A percentile compares a stretch with the other conserved stretches of the same genome.
These are phyloP conservation scores for Gonatopus flavifemur DNA, from an alignment of 1,140 invertebrate species.

Conservation along the genomic window DNA sequence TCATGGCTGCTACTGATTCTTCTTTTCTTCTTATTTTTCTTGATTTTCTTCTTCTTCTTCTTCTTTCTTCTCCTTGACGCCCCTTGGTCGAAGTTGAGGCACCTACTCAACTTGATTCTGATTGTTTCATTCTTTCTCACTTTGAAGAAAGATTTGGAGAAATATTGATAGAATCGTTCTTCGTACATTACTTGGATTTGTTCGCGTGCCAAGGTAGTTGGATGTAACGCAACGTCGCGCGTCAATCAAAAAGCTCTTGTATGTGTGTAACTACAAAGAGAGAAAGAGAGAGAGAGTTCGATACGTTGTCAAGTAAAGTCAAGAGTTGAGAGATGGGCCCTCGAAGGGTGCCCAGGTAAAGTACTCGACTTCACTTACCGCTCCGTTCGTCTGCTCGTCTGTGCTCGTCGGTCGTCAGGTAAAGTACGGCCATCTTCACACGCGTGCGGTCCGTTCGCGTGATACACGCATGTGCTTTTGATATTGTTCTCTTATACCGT, in stretches of 20 bases:
- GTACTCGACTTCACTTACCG: conserved; percentile 23
- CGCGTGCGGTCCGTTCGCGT: conserved; percentile 50
- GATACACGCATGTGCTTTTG: conserved; percentile 48
- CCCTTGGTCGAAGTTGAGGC: too few relatives aligned
- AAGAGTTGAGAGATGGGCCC: not conserved
- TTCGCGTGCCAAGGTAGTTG: conserved; percentile 51
- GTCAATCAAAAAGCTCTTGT: conserved; percentile 47
- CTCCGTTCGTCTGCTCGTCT: conserved; percentile 17
- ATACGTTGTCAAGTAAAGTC: not conserved
- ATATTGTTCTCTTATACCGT: too few relatives aligned
- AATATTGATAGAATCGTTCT: too few relatives aligned
- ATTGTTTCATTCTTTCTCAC: too few relatives aligned
- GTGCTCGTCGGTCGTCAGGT: conserved; percentile 22
- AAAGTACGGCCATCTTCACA: conserved; percentile 42
- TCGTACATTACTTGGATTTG: too few relatives aligned
- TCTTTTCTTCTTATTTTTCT: not conserved
- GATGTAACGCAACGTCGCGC: conserved; percentile 49
- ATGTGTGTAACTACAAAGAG: not conserved
- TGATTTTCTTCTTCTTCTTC: not conserved
- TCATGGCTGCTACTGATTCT: not conserved
- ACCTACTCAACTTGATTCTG: too few relatives aligned
- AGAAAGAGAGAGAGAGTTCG: not conserved
- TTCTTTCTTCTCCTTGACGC: not conserved
- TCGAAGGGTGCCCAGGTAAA: conserved; percentile 33
- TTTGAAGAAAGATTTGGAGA: too few relatives aligned